Conservation (phyloP, 2,113 vertebrate genomes). For the Tretioscincus oriximinensis region DNA sequence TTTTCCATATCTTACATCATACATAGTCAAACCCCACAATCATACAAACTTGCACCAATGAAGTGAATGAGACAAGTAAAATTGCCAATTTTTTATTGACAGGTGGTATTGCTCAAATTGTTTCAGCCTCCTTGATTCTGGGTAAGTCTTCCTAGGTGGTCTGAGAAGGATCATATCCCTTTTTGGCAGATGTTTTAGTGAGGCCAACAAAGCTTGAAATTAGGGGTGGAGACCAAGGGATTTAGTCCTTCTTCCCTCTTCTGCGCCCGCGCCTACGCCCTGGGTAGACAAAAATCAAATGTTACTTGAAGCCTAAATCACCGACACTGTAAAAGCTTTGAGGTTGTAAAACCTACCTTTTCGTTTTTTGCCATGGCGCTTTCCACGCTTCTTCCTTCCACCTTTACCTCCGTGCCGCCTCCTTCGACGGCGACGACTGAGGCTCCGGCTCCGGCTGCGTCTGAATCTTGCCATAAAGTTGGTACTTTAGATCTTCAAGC, state of each 20-base stretch:
- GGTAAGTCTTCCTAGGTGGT: not conserved
- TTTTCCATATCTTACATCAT: no score
- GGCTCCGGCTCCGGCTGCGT: constrained; percentile 30
- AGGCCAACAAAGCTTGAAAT: not conserved
- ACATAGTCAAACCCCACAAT: no score
- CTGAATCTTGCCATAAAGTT: constrained; percentile 26
- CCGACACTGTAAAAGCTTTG: not conserved
- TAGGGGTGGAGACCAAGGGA: not conserved
- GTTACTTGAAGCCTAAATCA: not conserved
- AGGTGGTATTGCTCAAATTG: constrained; percentile 28
- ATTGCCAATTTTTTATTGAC: constrained; percentile 22
- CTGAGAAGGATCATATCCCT: constrained; percentile 8
- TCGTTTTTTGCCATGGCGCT: not conserved
- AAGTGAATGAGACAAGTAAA: not conserved
- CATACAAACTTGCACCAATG: not conserved
- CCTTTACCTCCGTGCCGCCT: constrained; percentile 20
- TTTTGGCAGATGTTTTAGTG: not conserved
- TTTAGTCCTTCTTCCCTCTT: constrained; percentile 10
- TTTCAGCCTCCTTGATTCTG: constrained; percentile 15
- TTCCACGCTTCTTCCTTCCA: not conserved
- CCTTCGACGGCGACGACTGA: constrained; percentile 7
- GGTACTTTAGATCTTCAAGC: constrained; percentile 14
- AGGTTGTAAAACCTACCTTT: not conserved
- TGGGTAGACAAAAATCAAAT: not conserved
- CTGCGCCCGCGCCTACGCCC: not conserved